Conservation (phyloP, 1,140 invertebrate species). For the Radopholus similis region DNA sequence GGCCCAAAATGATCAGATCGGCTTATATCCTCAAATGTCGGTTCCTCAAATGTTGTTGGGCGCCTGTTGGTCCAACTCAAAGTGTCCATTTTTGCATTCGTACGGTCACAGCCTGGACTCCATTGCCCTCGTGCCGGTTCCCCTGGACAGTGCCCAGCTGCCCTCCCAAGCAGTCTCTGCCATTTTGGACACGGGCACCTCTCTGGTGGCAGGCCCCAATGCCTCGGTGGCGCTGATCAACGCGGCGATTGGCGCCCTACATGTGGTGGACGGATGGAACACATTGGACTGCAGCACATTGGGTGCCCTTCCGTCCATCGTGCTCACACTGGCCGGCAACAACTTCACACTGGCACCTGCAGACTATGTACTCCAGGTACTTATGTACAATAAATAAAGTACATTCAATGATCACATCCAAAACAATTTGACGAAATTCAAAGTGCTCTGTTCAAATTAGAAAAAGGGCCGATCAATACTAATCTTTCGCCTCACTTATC, state of each 20-base stretch:
- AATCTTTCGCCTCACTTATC: too few relatives aligned
- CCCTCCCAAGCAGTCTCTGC: conserved; percentile 1
- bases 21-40: too few relatives aligned
- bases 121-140: background rate
- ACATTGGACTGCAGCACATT: conserved; percentile 60
- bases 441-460: too few relatives aligned
- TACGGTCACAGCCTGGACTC: background rate
- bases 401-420: too few relatives aligned
- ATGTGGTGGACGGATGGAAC: conserved; percentile 48
- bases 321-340: conserved; percentile 30
- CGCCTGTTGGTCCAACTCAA: too few relatives aligned
- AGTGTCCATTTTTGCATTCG: too few relatives aligned
- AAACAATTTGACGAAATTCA: too few relatives aligned
- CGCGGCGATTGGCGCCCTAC: conserved; percentile 24
- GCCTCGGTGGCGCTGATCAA: conserved; percentile 24
- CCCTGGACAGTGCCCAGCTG: background rate
- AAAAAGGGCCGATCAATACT: too few relatives aligned
- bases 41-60: too few relatives aligned
- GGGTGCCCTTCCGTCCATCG: conserved; percentile 55
- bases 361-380: conserved; percentile 39
- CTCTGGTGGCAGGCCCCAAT: conserved; percentile 32
- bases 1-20: too few relatives aligned
- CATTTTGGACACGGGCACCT: conserved; percentile 38
- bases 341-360: conserved; percentile 21
- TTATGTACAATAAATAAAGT: conserved; percentile 47